Base-by-base conservation (phyloP, 2,113 vertebrate species). In the Grus americana region DNA sequence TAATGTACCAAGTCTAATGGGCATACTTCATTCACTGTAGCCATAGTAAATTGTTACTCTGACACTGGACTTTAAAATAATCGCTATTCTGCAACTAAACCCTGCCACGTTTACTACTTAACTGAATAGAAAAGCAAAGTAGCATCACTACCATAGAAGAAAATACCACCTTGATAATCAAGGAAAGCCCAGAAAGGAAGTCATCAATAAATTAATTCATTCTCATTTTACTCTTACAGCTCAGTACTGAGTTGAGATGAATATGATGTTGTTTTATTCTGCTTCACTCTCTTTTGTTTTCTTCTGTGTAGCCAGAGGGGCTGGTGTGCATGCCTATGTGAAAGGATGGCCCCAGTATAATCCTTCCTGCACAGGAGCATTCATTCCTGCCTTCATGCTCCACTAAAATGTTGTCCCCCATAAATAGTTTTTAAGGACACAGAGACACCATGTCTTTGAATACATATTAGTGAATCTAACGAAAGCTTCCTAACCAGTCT, bases 1-100 rank as follows among this genome's bases (percentile, higher is more conserved):
- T 83, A 91, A 96, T 82, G 81, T 50, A 71, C 66, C 76, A 76
- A 49, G 61, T 32, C 93, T 88, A 95, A 94, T 47, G 67, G 81
- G 47, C 58, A 59, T 30, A 17, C 38, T 88, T 86, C 71, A 62
- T 92, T 91, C 84, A 55, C 66, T 85, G 47, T 27, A 52, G 76
- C 63, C 18, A 1, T 15, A 86, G 50, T 47, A 65, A 85, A 91
- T 57, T 38, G 49, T 73, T 73, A 38, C 30, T 70, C 59, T 30
- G 34, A 4, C 26, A 52, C 55, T 23, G 46, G 80, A 73, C 62
- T 84, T 86, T 14, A 54, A 76, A 93, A 82, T 9, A 92, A 23
- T 20, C 18, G 4, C 16, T 42, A 44, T 58, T 74, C 52, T 62
- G 18, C 62, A 50, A 44, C 71, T 79, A 40, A 89, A 91, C 32